A percentile compares a stretch with the other conserved stretches of the same genome.
phyloP scores from a whole-genome alignment of 2,113 vertebrate species.

The Corythoichthys haematopterus region DNA sequence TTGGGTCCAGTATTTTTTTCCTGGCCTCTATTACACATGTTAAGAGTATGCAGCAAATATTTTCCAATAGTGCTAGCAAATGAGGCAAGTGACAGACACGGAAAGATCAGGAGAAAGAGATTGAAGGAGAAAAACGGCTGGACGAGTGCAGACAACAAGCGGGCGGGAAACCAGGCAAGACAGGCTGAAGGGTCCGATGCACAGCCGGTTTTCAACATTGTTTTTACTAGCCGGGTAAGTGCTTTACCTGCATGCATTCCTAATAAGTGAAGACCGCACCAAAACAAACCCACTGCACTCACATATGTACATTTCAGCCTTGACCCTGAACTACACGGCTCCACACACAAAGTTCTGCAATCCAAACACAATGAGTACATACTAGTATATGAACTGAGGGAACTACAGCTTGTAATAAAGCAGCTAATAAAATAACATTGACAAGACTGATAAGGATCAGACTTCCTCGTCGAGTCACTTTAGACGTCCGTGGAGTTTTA shows the following conservation, averaged over 20 bases:
- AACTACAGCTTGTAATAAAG: not conserved
- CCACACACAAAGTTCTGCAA: conserved; percentile 24
- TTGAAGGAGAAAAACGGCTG: not conserved
- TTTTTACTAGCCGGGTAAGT: conserved; percentile 45
- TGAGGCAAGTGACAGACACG: conserved; percentile 12
- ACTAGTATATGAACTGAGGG: conserved; percentile 22
- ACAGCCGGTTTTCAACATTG: conserved; percentile 41
- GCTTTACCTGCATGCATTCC: conserved; percentile 27
- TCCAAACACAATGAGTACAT: conserved; percentile 14
- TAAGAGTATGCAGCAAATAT: conserved; percentile 39
- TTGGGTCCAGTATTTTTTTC: conserved; percentile 44
- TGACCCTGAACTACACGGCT: conserved; percentile 47
- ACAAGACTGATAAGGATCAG: conserved; percentile 44
- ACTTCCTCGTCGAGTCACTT: conserved; percentile 33
- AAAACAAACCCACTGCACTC: conserved; percentile 6
- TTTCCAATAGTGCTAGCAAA: conserved; percentile 49
- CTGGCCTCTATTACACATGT: conserved; percentile 40
- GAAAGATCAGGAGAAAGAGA: not conserved
- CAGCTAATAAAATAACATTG: conserved; percentile 49
- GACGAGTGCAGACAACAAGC: conserved; percentile 2
- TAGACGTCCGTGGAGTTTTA: conserved; percentile 42
- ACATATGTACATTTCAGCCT: conserved; percentile 3
- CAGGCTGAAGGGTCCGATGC: not conserved
- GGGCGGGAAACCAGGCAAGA: conserved; percentile 17
- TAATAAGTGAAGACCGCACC: conserved; percentile 15